phyloP scores from a whole-genome alignment of 1,140 invertebrate genomes.

The Pentalonia nigronervosa region DNA sequence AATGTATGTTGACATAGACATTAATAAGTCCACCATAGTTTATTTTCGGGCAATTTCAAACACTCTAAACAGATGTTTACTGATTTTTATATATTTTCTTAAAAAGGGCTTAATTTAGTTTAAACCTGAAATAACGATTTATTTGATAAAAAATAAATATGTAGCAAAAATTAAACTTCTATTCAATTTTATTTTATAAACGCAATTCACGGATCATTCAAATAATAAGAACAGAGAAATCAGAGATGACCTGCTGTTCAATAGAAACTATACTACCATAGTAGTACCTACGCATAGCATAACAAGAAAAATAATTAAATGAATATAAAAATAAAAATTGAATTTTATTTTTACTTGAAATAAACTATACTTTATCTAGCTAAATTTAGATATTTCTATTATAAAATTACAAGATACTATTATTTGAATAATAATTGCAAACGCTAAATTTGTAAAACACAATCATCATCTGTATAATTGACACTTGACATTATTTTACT shows the following conservation, averaged over 20 bases:
- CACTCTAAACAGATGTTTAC: neutral
- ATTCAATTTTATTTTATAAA: conserved; percentile 7
- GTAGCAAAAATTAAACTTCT: neutral
- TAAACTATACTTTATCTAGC: neutral
- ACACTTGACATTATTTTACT: neutral
- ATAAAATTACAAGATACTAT: neutral
- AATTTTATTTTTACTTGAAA: neutral
- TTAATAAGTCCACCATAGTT: neutral
- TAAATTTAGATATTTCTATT: neutral
- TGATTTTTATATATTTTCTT: neutral
- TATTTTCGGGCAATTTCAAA: neutral
- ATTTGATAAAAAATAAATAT: neutral
- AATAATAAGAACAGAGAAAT: conserved; percentile 5
- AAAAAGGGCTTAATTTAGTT: neutral
- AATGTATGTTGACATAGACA: neutral
- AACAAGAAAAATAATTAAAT: conserved; percentile 5
- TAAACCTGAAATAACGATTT: neutral
- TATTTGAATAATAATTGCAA: neutral
- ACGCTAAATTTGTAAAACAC: neutral
- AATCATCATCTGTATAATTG: neutral
- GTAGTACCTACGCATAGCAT: neutral
- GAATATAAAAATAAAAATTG: neutral
- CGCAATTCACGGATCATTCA: neutral
- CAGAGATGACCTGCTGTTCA: neutral
- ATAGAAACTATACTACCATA: neutral